phyloP scores from a whole-genome alignment of 2,113 vertebrate genomes.

The Pardalotus punctatus region DNA sequence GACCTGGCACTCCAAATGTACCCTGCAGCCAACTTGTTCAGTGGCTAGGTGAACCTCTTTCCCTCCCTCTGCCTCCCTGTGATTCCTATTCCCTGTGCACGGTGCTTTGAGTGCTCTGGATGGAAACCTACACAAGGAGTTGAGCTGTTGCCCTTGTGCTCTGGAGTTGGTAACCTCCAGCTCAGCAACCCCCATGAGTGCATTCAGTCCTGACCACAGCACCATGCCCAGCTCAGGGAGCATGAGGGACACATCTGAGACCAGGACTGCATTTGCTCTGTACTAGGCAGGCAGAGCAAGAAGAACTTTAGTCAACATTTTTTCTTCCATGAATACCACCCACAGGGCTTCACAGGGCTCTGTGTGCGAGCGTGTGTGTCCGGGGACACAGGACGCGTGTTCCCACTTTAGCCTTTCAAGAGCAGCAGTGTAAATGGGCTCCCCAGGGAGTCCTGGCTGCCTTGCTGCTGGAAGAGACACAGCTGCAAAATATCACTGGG shows the following conservation, averaged over 20 bases:
- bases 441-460: neutral
- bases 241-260: accelerated
- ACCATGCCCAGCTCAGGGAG: neutral
- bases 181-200: neutral
- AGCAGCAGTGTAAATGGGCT: conserved; percentile 18
- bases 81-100: neutral
- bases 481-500: conserved; percentile 30
- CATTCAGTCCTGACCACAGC: neutral
- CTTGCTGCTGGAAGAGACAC: neutral
- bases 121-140: neutral
- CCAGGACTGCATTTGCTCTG: accelerated
- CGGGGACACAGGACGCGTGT: neutral
- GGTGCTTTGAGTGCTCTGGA: neutral
- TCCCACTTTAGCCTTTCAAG: conserved; percentile 42
- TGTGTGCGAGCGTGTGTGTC: neutral
- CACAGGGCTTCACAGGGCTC: neutral
- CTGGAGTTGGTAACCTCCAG: neutral
- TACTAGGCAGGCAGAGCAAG: neutral
- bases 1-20: neutral
- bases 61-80: neutral
- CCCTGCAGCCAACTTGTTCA: neutral
- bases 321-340: conserved; percentile 3
- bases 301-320: neutral
- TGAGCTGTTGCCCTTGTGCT: neutral
- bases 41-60: neutral